Evolutionary conservation across 2,888 invertebrate species (phyloP).

Genomic region (Neoitamus cyanurus): DNA sequence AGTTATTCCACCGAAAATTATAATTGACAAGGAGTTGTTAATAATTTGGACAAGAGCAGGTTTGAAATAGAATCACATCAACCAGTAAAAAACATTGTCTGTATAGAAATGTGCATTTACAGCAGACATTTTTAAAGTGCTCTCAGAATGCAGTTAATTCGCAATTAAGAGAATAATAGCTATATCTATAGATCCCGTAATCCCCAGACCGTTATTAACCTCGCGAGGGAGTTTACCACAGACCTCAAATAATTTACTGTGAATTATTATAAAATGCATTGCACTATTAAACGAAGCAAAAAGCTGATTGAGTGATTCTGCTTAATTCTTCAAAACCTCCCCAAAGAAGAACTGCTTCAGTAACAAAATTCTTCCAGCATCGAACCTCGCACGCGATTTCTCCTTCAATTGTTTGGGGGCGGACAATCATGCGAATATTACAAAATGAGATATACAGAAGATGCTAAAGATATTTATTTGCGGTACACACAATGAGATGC

Average conservation of each 20-base stretch:
- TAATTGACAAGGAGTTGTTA: neutral
- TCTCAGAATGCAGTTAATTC: neutral
- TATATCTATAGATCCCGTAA: neutral
- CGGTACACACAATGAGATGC: constrained; percentile 11
- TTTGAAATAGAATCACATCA: neutral
- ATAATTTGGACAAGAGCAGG: neutral
- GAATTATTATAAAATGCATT: neutral
- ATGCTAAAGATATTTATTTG: neutral
- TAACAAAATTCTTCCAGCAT: neutral
- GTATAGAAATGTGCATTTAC: neutral
- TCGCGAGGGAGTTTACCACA: neutral
- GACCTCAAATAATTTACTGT: neutral
- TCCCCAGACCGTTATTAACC: neutral
- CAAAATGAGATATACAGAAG: neutral
- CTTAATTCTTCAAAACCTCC: neutral
- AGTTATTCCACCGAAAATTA: neutral
- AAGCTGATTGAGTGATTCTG: neutral
- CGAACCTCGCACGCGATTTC: neutral
- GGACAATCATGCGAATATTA: constrained; percentile 11
- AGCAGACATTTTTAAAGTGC: neutral
- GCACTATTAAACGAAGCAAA: neutral
- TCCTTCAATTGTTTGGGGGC: constrained; percentile 24
- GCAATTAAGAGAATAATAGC: neutral
- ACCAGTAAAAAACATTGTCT: neutral
- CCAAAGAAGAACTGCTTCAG: neutral